A percentile compares a stretch with the other conserved stretches of the same genome.
Conservation (phyloP, 2,113 vertebrate species). For the Scalopus aquaticus region DNA sequence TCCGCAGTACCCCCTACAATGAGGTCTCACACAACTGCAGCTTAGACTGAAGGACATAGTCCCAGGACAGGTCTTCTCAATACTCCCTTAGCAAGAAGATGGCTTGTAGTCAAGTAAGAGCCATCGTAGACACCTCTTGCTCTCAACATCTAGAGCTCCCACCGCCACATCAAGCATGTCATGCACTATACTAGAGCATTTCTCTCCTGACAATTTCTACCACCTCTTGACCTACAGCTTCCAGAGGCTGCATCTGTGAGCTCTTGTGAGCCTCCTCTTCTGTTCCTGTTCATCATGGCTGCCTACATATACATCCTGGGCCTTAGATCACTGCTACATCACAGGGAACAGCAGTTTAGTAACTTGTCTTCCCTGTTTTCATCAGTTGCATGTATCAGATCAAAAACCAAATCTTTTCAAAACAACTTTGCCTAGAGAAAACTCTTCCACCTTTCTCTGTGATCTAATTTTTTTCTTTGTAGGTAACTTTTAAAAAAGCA, state of each 20-base stretch:
- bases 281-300: not conserved
- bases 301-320: not conserved
- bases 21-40: not conserved
- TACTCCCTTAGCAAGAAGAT: not conserved
- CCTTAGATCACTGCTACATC: not conserved
- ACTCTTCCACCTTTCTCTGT: not conserved
- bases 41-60: not conserved
- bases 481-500: constrained; percentile 7
- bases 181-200: not conserved
- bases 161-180: not conserved
- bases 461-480: constrained; percentile 19
- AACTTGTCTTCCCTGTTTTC: constrained; percentile 21
- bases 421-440: not conserved
- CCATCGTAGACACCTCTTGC: not conserved
- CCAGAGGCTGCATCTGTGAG: not conserved
- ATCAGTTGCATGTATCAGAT: constrained; percentile 22
- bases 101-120: not conserved
- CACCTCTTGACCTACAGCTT: not conserved
- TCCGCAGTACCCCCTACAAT: not conserved
- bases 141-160: not conserved
- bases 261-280: not conserved
- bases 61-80: not conserved
- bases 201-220: not conserved
- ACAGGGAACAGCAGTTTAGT: not conserved
- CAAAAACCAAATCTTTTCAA: constrained; percentile 28